A percentile compares a stretch with the other conserved stretches of the same genome.
Evolutionary conservation across 92 coral and sea anemone genomes (phyloP).

Genomic region (Parazoanthus darwini): DNA sequence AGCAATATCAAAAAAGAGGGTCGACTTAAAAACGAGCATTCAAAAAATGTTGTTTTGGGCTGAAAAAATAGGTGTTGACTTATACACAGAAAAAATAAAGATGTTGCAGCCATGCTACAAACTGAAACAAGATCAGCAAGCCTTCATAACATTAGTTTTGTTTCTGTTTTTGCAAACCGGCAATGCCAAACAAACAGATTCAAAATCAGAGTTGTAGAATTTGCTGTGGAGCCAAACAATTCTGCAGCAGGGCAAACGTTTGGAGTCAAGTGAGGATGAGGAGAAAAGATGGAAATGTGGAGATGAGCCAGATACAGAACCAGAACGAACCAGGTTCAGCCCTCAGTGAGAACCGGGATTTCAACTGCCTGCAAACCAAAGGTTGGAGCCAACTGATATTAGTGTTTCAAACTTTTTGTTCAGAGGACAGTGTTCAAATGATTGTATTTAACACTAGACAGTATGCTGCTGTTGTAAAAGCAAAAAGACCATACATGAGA

Average conservation of each 20-base stretch:
- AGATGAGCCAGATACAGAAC: slow-evolving; percentile 14
- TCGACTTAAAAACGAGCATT: too few relatives aligned
- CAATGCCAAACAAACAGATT: neutral
- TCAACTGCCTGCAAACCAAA: slow-evolving; percentile 31
- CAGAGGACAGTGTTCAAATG: neutral
- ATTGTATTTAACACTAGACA: slow-evolving; percentile 4
- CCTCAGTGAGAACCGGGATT: slow-evolving; percentile 29
- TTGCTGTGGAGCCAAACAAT: too few relatives aligned
- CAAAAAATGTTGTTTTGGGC: too few relatives aligned
- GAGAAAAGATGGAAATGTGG: neutral
- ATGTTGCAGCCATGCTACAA: too few relatives aligned
- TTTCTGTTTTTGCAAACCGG: neutral
- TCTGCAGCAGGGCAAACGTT: too few relatives aligned
- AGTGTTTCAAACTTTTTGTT: neutral
- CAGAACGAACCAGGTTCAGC: neutral
- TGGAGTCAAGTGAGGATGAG: slow-evolving; percentile 9
- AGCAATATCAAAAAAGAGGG: too few relatives aligned
- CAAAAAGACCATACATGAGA: neutral
- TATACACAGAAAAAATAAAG: too few relatives aligned
- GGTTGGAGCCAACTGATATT: slow-evolving; percentile 14
- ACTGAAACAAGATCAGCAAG: too few relatives aligned
- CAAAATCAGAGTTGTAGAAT: neutral
- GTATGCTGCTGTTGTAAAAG: slow-evolving; percentile 1
- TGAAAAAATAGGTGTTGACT: too few relatives aligned
- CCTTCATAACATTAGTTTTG: neutral